A percentile compares a stretch with the other conserved stretches of the same genome.
Evolutionary conservation across 35 echinoderm and acorn worm genomes (phyloP).

Genomic region (Patiria miniata): DNA sequence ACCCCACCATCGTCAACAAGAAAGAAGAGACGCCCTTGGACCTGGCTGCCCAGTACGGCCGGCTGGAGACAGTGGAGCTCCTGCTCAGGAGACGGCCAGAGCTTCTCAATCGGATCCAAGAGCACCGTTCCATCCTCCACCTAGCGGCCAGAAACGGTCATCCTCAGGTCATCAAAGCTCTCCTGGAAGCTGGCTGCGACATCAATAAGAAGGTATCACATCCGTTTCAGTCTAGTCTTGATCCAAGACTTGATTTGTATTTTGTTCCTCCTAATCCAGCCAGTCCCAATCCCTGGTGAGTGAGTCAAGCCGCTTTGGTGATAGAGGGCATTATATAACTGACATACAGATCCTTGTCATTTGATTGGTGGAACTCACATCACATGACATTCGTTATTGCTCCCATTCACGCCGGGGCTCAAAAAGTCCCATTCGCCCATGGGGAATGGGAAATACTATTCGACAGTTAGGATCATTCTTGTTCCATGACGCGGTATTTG

Average conservation of each 20-base stretch:
- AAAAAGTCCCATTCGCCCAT: no score
- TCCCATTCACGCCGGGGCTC: no score
- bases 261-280: not conserved
- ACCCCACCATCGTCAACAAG: slow-evolving; percentile 78
- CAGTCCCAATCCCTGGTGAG: not conserved
- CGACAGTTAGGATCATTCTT: no score
- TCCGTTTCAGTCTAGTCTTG: not conserved
- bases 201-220: slow-evolving; percentile 86
- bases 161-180: slow-evolving; percentile 67
- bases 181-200: slow-evolving; percentile 82
- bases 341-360: no score
- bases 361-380: no score
- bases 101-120: slow-evolving; percentile 63
- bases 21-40: slow-evolving; percentile 90
- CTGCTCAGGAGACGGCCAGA: slow-evolving; percentile 60
- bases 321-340: no score
- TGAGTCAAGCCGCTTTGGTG: not conserved
- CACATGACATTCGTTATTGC: no score
- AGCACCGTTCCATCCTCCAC: slow-evolving; percentile 76
- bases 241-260: not conserved
- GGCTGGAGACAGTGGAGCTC: slow-evolving; percentile 75
- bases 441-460: no score
- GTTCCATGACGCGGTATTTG: no score
- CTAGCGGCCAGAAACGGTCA: slow-evolving; percentile 93
- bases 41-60: slow-evolving; percentile 88